These are phyloP conservation scores for Halictus ligatus DNA, from an alignment of 2,888 invertebrate genomes.

Conservation along the genomic window DNA sequence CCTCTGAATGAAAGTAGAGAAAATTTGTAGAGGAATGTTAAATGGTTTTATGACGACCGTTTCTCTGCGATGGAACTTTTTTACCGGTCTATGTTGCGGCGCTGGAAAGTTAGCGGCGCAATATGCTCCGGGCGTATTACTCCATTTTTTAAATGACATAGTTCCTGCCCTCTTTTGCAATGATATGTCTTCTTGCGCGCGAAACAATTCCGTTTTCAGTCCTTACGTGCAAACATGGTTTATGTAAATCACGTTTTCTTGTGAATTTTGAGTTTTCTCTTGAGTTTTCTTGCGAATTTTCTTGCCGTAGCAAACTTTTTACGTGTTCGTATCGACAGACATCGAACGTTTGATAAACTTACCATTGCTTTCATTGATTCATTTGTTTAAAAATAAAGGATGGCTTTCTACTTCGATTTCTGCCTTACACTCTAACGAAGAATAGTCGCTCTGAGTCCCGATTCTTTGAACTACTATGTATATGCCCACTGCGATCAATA, in stretches of 20 bases:
- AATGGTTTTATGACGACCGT: conserved; percentile 18
- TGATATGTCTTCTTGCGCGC: neutral
- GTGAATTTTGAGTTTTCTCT: neutral
- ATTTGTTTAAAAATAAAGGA: neutral
- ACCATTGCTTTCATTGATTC: neutral
- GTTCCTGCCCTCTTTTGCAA: neutral
- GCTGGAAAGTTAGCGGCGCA: neutral
- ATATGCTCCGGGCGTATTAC: conserved; percentile 3
- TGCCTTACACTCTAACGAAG: neutral
- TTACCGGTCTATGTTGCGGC: neutral
- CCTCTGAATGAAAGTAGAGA: conserved; percentile 1
- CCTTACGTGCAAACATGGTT: neutral
- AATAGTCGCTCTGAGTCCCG: neutral
- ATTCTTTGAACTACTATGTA: neutral
- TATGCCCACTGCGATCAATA: neutral
- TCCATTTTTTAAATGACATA: conserved; percentile 7
- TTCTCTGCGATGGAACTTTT: conserved; percentile 10
- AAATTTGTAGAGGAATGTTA: conserved; percentile 16
- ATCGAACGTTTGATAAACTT: neutral
- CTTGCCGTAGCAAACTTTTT: neutral
- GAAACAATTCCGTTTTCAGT: neutral
- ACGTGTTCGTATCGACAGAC: neutral
- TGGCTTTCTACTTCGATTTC: no score
- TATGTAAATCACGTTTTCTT: neutral
- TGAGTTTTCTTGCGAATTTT: neutral